Conservation (phyloP, 2,888 invertebrate genomes). For the Coelinius sp. region DNA sequence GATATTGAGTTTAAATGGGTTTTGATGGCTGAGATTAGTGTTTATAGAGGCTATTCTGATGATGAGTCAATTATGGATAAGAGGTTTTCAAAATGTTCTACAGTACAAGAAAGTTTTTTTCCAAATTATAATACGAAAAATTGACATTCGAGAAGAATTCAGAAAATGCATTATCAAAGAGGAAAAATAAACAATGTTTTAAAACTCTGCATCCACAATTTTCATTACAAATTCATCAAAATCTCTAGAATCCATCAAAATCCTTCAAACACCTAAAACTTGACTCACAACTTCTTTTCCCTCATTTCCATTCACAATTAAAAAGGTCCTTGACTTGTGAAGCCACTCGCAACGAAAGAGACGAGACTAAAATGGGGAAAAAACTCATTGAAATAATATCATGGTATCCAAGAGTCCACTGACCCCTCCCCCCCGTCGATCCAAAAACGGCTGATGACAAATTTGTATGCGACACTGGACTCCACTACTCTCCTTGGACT, state of each 20-base stretch:
- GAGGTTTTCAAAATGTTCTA: no score
- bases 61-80: no score
- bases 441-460: constrained; percentile 6
- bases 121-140: no score
- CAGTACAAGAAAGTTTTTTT: no score
- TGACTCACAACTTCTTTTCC: not conserved
- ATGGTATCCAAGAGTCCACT: constrained; percentile 1
- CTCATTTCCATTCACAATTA: not conserved
- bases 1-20: not conserved
- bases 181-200: not conserved
- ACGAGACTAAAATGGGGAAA: not conserved
- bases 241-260: not conserved
- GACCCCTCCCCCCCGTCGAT: not conserved
- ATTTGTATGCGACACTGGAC: constrained; percentile 37
- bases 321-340: not conserved
- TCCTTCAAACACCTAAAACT: not conserved
- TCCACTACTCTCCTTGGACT: not conserved
- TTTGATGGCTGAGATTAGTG: not conserved
- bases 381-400: not conserved
- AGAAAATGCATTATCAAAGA: not conserved
- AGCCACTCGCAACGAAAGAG: not conserved
- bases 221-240: not conserved
- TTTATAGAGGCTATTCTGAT: no score
- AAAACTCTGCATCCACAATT: not conserved
- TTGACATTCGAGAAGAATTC: no score